These are phyloP conservation scores for Protodeltote pygarga DNA, from an alignment of 2,888 invertebrate species.

Conservation along the genomic window DNA sequence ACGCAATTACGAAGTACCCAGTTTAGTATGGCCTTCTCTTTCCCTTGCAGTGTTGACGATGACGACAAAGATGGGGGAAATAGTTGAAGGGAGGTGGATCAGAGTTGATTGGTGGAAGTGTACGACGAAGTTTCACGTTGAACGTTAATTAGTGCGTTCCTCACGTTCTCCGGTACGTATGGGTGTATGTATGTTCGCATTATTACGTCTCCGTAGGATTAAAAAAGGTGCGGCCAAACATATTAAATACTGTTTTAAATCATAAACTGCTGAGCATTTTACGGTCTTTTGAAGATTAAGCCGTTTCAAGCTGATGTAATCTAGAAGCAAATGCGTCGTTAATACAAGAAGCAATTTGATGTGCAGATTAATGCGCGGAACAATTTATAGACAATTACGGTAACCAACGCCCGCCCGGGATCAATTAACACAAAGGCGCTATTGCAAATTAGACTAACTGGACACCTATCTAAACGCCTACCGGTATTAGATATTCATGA, in stretches of 20 bases:
- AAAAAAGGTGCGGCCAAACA: conserved; percentile 53
- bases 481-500: conserved; percentile 71
- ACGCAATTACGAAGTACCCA: conserved; percentile 81
- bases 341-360: conserved; percentile 75
- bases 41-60: conserved; percentile 58
- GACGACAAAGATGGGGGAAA: conserved; percentile 62
- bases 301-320: conserved; percentile 48
- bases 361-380: conserved; percentile 80
- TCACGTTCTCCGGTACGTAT: conserved; percentile 77
- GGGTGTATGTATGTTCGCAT: conserved; percentile 69
- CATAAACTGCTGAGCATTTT: conserved; percentile 30
- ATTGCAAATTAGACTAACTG: conserved; percentile 83
- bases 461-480: conserved; percentile 68
- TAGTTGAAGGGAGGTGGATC: conserved; percentile 68
- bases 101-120: conserved; percentile 68
- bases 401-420: conserved; percentile 75
- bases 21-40: conserved; percentile 67
- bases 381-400: conserved; percentile 86
- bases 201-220: conserved; percentile 63
- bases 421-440: conserved; percentile 83
- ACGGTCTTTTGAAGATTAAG: conserved; percentile 44
- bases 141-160: conserved; percentile 85
- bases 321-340: conserved; percentile 52
- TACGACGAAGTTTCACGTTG: conserved; percentile 82
- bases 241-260: conserved; percentile 38